Conservation (phyloP, 2,888 invertebrate species). For the Phanerotoma sp. region DNA sequence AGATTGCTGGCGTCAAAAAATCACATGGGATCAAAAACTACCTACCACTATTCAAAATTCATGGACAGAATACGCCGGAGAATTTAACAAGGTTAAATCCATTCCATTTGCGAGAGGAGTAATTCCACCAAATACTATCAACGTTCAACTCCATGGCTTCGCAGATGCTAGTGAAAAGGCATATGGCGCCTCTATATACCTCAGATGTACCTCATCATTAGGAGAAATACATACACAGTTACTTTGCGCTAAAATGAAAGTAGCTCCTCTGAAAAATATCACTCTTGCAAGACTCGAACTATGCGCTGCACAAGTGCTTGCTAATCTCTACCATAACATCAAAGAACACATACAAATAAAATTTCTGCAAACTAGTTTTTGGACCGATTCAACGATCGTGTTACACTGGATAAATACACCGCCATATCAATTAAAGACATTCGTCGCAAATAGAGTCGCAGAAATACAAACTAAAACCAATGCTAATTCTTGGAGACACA, state of each 20-base stretch:
- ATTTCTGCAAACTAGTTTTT: background rate
- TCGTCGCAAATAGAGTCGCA: conserved; percentile 27
- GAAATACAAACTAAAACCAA: conserved; percentile 21
- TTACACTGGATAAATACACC: conserved; percentile 27
- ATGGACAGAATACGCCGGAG: conserved; percentile 20
- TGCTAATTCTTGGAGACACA: conserved; percentile 23
- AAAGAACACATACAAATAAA: background rate
- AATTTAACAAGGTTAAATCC: conserved; percentile 15
- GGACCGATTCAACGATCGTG: conserved; percentile 24
- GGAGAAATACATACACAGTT: conserved; percentile 33
- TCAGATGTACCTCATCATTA: conserved; percentile 26
- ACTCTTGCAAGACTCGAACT: conserved; percentile 10
- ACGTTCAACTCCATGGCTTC: conserved; percentile 32
- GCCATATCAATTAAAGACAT: conserved; percentile 17
- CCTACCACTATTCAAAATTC: conserved; percentile 10
- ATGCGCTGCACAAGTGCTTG: conserved; percentile 22
- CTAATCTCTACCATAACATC: background rate
- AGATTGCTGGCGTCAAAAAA: conserved; percentile 14
- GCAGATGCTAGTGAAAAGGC: conserved; percentile 36
- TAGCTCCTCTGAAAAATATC: conserved; percentile 17
- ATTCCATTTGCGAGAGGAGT: conserved; percentile 22
- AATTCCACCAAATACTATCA: background rate
- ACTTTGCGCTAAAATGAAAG: conserved; percentile 28
- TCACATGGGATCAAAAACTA: conserved; percentile 21
- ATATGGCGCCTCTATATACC: conserved; percentile 37